Conservation (phyloP, 2,113 vertebrate genomes). For the Colossoma macropomum region DNA sequence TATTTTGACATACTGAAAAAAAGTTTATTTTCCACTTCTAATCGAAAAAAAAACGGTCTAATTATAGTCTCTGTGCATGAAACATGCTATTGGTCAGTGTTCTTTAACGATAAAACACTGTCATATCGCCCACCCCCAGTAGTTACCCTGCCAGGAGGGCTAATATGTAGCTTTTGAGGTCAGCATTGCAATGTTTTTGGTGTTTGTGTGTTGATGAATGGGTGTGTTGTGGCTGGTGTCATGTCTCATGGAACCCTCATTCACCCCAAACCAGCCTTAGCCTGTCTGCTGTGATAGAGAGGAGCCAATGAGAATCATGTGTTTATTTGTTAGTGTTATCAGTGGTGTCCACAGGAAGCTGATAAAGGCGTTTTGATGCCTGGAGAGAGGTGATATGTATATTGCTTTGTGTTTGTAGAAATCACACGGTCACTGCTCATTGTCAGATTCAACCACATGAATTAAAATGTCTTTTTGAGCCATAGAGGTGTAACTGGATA, state of each 20-base stretch:
- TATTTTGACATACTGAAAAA: too few relatives aligned
- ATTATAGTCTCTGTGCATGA: too few relatives aligned
- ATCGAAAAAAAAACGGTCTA: too few relatives aligned
- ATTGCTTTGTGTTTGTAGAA: conserved; percentile 52
- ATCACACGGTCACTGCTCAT: conserved; percentile 45
- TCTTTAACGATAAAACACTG: too few relatives aligned
- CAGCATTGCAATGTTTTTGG: neutral
- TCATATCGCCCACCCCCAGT: too few relatives aligned
- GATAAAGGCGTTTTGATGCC: conserved; percentile 55
- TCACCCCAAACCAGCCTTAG: neutral
- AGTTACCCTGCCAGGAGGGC: neutral
- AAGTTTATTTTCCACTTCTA: too few relatives aligned
- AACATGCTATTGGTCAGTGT: too few relatives aligned
- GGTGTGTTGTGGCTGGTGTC: neutral
- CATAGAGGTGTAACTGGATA: conserved; percentile 23
- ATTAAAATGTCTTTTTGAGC: conserved; percentile 9
- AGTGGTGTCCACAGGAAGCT: conserved; percentile 69
- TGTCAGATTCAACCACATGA: neutral
- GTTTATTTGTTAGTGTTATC: conserved; percentile 64
- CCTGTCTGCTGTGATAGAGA: neutral
- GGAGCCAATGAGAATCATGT: conserved; percentile 22
- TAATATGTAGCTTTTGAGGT: too few relatives aligned
- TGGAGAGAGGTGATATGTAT: conserved; percentile 62
- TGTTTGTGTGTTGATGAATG: neutral
- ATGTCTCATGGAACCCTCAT: conserved; percentile 19